Evolutionary conservation across 64 coral and sea anemone species (phyloP).

Genomic region (Platygyra sinensis): DNA sequence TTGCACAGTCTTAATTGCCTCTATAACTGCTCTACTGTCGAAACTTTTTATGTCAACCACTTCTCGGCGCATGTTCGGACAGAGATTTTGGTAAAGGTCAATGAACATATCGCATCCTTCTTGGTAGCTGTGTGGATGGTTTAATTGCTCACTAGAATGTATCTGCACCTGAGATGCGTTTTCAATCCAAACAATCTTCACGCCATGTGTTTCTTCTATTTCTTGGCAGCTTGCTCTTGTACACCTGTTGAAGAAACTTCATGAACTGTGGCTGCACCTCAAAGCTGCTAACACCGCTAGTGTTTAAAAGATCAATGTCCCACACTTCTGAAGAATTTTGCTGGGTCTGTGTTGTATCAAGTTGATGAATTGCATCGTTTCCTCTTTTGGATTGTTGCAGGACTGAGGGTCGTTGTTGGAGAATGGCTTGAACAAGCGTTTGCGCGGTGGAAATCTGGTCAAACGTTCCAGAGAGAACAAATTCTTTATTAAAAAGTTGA

Average conservation of each 20-base stretch:
- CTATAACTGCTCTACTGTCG: not conserved
- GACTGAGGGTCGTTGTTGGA: not conserved
- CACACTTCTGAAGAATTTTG: not conserved
- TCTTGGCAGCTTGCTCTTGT: not conserved
- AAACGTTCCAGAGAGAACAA: slow-evolving; percentile 21
- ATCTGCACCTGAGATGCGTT: not conserved
- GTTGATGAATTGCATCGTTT: not conserved
- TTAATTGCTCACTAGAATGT: not conserved
- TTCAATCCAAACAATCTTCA: slow-evolving; percentile 20
- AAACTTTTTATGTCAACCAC: not conserved
- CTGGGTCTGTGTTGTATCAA: not conserved
- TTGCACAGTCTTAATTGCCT: not conserved
- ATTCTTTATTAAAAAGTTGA: not conserved
- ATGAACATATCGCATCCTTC: slow-evolving; percentile 50
- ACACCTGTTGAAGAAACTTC: not conserved
- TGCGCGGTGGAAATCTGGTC: slow-evolving; percentile 9
- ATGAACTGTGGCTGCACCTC: slow-evolving; percentile 42
- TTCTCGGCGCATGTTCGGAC: not conserved
- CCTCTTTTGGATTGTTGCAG: not conserved
- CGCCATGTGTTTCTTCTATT: not conserved
- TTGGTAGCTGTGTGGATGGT: not conserved
- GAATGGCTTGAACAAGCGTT: not conserved
- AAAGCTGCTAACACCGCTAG: not conserved
- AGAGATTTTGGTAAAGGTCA: slow-evolving; percentile 17
- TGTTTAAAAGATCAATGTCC: not conserved